A percentile compares a stretch with the other conserved stretches of the same genome.
phyloP scores from a whole-genome alignment of 2,113 vertebrate species.

The Spizaetus ornatus region DNA sequence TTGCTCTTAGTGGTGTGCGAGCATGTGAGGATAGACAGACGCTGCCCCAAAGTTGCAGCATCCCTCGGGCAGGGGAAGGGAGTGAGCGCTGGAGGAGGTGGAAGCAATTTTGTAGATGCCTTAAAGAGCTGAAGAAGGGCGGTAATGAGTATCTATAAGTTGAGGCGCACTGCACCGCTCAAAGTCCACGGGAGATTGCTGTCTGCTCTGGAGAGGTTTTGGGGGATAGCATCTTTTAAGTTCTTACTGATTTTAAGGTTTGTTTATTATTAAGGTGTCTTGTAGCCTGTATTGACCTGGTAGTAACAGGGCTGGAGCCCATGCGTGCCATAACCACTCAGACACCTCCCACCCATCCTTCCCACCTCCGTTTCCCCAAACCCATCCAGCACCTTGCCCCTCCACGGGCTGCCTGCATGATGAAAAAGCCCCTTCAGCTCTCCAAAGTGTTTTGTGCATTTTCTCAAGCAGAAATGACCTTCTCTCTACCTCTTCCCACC shows the following conservation, averaged over 20 bases:
- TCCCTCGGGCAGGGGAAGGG: background rate
- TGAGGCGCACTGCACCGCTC: accelerated
- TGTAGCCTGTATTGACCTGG: background rate
- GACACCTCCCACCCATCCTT: background rate
- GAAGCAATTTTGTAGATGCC: background rate
- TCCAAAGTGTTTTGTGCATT: background rate
- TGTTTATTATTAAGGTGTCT: background rate
- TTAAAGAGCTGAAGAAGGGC: background rate
- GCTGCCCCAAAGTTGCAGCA: background rate
- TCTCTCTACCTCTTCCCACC: background rate
- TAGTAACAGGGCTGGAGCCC: background rate
- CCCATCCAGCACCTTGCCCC: accelerated
- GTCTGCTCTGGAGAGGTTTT: background rate
- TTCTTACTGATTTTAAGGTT: background rate
- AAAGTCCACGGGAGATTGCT: background rate
- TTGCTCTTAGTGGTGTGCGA: too few species aligned
- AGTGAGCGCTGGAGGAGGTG: background rate
- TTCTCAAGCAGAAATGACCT: background rate
- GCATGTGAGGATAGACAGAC: accelerated
- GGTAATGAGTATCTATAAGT: accelerated
- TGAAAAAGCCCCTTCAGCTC: background rate
- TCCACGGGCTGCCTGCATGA: accelerated
- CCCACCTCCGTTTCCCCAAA: background rate
- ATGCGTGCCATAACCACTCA: accelerated
- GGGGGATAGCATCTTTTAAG: background rate